Percentiles rank a stretch among this genome's conserved stretches.
Conservation (phyloP, 1,140 invertebrate species). For the Heliconius nattereri region DNA sequence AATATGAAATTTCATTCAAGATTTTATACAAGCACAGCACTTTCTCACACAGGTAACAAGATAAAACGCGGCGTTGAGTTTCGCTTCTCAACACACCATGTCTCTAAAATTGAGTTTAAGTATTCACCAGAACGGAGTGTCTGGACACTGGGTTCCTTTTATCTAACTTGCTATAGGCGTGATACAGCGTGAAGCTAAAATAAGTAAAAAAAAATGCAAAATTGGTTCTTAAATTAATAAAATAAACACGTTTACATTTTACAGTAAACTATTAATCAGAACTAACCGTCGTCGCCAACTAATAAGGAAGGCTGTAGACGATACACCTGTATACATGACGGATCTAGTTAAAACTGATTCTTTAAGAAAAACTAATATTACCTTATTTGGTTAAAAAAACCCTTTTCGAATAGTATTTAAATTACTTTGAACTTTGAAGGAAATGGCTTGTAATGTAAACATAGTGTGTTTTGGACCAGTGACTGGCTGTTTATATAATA, state of each 20-base stretch:
- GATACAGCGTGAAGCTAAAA: too few relatives aligned
- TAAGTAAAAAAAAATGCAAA: background rate
- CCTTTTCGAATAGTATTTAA: background rate
- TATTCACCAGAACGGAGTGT: too few relatives aligned
- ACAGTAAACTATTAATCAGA: slow-evolving; percentile 45
- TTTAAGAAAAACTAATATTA: background rate
- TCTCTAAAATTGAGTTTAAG: too few relatives aligned
- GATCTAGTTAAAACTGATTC: slow-evolving; percentile 22
- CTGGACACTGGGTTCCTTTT: too few relatives aligned
- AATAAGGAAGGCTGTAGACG: slow-evolving; percentile 34
- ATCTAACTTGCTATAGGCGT: too few relatives aligned
- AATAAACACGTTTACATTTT: slow-evolving; percentile 37
- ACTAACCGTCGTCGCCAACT: slow-evolving; percentile 44
- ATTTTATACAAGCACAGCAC: too few relatives aligned
- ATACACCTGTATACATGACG: slow-evolving; percentile 24
- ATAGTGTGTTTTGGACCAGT: background rate
- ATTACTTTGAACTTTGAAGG: background rate
- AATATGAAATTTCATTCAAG: background rate
- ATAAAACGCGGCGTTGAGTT: too few relatives aligned
- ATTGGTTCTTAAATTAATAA: slow-evolving; percentile 27
- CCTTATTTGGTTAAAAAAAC: background rate
- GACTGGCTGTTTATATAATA: background rate
- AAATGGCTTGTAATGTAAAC: background rate
- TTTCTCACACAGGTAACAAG: too few relatives aligned
- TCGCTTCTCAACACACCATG: too few relatives aligned